Base-by-base conservation (phyloP, 2,888 invertebrate species). In the Drosophila peninsularis region DNA sequence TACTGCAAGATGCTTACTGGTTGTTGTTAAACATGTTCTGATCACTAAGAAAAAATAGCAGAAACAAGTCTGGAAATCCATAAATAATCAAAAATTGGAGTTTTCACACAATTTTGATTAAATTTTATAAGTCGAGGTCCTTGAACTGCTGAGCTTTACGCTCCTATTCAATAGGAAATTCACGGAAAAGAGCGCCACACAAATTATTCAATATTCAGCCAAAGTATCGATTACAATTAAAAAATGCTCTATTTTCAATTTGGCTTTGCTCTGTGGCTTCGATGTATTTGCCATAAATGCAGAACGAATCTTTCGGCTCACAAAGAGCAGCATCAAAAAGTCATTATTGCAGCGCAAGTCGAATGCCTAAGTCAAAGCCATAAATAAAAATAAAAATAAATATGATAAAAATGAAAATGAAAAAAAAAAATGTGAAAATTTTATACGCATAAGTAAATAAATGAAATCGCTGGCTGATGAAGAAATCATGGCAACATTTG, bases 321-420 rank as follows among this genome's bases (percentile, higher is more conserved):
- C 34, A 39, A 39, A 30, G 30, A 14, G 27, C 19, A 37, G 24
- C 55, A 55, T 42, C 30, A 24, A 27, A 53, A 49, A 30, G 37
- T 58, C 34, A 42, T 47, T 68, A 41, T 49, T 37, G 41, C 68
- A 49, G 14, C 36, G n/a, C 27, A 55, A 45, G 45, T 45, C 24
- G 32, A 52, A 53, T 53, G 37, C 47, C 68, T 49, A 44, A 32
- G 37, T 30, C 11, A 66, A 50, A 50, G 36, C 6, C 44, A 30
- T 34, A 52, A 37, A 39, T 34, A 45, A 39, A 52, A 37, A 39
- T 34, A 45, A 39, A 58, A 41, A 21, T 52, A 58, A 32, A 49
- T 49, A 49, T 34, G 32, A 49, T 19, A 17, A 11, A 27, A 27
- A 37, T 27, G 42, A 4, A 10, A 32, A 47, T 17, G 14, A 32